phyloP scores from a whole-genome alignment of 2,113 vertebrate species.

The Epinephelus fuscoguttatus region DNA sequence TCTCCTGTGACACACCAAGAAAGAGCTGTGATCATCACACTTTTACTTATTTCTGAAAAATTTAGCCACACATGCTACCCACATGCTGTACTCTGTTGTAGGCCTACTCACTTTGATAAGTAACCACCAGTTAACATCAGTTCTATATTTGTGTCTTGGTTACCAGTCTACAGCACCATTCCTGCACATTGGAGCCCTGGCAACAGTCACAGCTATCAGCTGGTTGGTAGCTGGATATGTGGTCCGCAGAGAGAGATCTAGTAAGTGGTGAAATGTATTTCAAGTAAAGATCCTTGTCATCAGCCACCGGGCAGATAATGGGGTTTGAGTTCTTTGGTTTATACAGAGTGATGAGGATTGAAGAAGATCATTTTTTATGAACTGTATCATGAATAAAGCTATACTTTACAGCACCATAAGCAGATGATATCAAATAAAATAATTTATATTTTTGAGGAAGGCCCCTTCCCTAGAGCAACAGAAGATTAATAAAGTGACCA shows the following conservation, averaged over 20 bases:
- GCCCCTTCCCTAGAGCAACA: not conserved
- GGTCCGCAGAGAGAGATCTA: constrained; percentile 88
- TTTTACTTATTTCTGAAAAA: not conserved
- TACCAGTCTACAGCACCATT: constrained; percentile 94
- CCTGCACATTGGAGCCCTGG: constrained; percentile 93
- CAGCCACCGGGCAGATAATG: not conserved
- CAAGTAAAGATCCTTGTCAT: not conserved
- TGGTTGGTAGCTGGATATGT: constrained; percentile 94
- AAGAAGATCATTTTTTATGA: not conserved
- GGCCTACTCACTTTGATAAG: not conserved
- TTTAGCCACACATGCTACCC: not conserved
- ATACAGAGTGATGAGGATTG: not conserved
- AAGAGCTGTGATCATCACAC: not conserved
- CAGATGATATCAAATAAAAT: not conserved
- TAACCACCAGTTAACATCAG: not conserved
- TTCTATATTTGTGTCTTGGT: constrained; percentile 29
- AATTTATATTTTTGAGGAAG: not conserved
- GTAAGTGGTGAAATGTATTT: constrained; percentile 84
- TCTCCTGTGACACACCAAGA: not conserved
- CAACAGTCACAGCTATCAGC: constrained; percentile 88
- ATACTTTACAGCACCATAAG: not conserved
- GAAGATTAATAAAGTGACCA: not conserved
- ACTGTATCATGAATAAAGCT: not conserved
- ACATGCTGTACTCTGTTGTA: not conserved
- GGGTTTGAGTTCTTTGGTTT: not conserved